Percentiles rank a stretch among this genome's conserved stretches.
These are phyloP conservation scores for Peucedramus taeniatus DNA, from an alignment of 2,113 vertebrate genomes.

Conservation along the genomic window DNA sequence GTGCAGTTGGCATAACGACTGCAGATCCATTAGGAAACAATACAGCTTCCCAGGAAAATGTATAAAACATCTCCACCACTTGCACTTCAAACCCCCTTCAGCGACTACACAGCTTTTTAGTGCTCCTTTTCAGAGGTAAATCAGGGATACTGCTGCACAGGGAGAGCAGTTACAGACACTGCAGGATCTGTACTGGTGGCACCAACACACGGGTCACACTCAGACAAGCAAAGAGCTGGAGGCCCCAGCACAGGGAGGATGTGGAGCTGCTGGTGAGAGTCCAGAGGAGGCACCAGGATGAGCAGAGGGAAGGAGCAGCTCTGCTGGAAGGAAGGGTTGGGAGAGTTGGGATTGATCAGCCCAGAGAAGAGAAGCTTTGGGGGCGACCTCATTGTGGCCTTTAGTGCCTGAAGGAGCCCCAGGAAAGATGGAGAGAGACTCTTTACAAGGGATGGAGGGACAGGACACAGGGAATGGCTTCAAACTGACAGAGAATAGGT, in stretches of 20 bases:
- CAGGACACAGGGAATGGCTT: neutral
- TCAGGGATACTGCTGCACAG: neutral
- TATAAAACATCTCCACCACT: neutral
- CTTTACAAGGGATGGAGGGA: neutral
- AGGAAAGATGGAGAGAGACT: neutral
- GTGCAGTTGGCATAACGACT: neutral
- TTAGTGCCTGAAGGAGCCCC: neutral
- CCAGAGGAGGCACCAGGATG: neutral
- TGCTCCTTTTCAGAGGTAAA: neutral
- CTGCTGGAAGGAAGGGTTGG: neutral
- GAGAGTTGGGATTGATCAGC: neutral
- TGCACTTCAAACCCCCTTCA: neutral
- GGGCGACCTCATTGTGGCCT: rapidly evolving
- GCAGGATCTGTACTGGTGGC: neutral
- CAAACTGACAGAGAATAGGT: rapidly evolving
- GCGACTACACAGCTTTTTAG: neutral
- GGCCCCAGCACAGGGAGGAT: neutral
- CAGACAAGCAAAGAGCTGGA: neutral
- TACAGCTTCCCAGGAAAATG: neutral
- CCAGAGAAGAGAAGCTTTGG: neutral
- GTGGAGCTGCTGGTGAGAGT: rapidly evolving
- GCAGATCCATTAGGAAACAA: neutral
- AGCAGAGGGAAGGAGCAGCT: neutral
- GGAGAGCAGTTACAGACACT: neutral
- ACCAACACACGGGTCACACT: neutral